phyloP scores from a whole-genome alignment of 1,140 invertebrate genomes.

The Polyergus mexicanus region DNA sequence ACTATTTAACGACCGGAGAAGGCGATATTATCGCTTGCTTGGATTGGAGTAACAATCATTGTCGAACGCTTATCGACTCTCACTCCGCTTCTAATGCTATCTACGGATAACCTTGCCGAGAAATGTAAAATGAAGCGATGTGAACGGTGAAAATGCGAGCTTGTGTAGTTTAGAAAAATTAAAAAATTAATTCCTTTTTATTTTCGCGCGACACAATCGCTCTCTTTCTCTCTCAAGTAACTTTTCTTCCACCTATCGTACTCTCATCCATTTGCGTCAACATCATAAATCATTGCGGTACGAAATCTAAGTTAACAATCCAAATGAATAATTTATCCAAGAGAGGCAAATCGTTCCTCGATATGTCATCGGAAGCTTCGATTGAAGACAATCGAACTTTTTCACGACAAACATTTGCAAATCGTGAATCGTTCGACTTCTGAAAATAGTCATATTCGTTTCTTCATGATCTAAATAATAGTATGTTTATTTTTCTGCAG shows the following conservation, averaged over 20 bases:
- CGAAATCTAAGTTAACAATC: slow-evolving; percentile 16
- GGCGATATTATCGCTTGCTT: neutral
- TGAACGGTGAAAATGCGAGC: neutral
- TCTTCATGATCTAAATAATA: neutral
- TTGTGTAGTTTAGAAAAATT: neutral
- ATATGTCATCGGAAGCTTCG: slow-evolving; percentile 17
- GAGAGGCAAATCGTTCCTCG: slow-evolving; percentile 16
- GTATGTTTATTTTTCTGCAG: slow-evolving; percentile 1
- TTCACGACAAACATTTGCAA: neutral
- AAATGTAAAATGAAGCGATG: neutral
- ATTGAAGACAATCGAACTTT: slow-evolving; percentile 3
- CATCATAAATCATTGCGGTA: slow-evolving; percentile 19
- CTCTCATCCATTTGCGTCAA: neutral
- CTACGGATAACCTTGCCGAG: neutral
- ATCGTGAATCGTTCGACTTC: neutral
- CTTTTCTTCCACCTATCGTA: neutral
- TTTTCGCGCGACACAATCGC: neutral
- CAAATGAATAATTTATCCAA: slow-evolving; percentile 38
- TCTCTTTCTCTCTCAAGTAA: neutral
- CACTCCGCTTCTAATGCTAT: neutral
- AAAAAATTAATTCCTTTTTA: neutral
- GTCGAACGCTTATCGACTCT: neutral
- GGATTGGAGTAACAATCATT: neutral
- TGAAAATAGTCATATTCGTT: slow-evolving; percentile 5
- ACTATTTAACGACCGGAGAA: neutral